Conservation (phyloP, 1,140 invertebrate species). For the Drosophila sp. region DNA sequence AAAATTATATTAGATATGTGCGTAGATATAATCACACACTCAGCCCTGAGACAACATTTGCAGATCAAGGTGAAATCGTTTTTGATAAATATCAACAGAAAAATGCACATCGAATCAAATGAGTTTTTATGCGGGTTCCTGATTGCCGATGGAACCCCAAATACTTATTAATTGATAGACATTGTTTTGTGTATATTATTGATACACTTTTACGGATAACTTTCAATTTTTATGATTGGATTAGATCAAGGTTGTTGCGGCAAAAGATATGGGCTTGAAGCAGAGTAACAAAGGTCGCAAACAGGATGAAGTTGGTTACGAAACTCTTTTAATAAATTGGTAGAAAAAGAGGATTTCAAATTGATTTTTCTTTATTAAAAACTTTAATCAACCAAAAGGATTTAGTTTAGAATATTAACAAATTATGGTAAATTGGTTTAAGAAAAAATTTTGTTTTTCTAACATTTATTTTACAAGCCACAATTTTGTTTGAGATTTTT, state of each 20-base stretch:
- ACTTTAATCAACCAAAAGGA: too few species aligned
- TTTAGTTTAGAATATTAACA: too few species aligned
- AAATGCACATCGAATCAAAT: constrained; percentile 52
- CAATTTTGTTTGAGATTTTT: neutral
- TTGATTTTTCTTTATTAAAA: too few species aligned
- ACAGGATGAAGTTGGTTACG: neutral
- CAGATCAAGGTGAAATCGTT: constrained; percentile 65
- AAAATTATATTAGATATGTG: constrained; percentile 56
- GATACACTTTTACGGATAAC: constrained; percentile 21
- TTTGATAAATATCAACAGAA: constrained; percentile 54
- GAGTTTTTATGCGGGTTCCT: constrained; percentile 37
- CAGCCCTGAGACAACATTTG: constrained; percentile 44
- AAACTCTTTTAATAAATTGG: too few species aligned
- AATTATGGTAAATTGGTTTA: too few species aligned
- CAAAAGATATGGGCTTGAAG: constrained; percentile 20
- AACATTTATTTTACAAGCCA: too few species aligned
- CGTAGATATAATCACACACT: constrained; percentile 48
- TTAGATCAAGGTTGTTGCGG: constrained; percentile 40
- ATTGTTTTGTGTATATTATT: constrained; percentile 7
- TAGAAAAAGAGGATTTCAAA: too few species aligned
- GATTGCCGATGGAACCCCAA: neutral
- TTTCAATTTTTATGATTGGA: constrained; percentile 9
- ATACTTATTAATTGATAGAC: constrained; percentile 17
- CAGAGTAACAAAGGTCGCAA: neutral
- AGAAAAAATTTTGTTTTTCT: too few species aligned